phyloP scores from a whole-genome alignment of 2,888 invertebrate species.

The Willowsia nigromaculata region DNA sequence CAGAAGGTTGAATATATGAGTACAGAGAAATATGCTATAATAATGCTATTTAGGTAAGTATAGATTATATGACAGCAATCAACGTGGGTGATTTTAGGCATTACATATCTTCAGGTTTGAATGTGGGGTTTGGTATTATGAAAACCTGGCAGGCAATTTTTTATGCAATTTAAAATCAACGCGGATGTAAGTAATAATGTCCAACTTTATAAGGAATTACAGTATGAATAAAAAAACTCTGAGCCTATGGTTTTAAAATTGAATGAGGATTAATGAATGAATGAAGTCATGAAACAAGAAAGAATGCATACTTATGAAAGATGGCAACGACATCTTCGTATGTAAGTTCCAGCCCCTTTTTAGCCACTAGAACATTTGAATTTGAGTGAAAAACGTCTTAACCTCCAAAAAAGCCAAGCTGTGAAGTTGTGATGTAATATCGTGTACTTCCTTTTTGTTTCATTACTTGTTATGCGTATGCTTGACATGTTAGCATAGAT shows the following conservation, averaged over 20 bases:
- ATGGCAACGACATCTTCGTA: conserved; percentile 40
- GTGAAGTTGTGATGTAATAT: not conserved
- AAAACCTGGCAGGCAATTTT: conserved; percentile 22
- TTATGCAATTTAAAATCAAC: conserved; percentile 39
- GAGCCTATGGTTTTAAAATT: not conserved
- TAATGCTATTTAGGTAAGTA: not conserved
- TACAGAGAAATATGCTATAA: not conserved
- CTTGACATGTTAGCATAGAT: conserved; percentile 19
- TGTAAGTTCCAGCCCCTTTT: conserved; percentile 50
- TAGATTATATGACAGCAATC: not conserved
- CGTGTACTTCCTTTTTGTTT: conserved; percentile 21
- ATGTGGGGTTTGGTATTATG: not conserved
- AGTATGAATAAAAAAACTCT: conserved; percentile 4
- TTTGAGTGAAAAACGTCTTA: not conserved
- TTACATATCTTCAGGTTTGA: not conserved
- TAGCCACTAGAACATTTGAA: conserved; percentile 1
- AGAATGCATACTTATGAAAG: conserved; percentile 37
- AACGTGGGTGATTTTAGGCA: conserved; percentile 57
- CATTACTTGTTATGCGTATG: not conserved
- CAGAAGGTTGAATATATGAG: not conserved
- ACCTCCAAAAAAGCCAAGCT: not conserved
- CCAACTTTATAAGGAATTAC: conserved; percentile 47
- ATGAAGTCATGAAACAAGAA: not conserved
- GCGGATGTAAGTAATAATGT: conserved; percentile 56
- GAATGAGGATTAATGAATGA: conserved; percentile 59